Evolutionary conservation across 2,797 vertebrate genomes (phyloP).

Genomic region (Macroramphosus scolopax): DNA sequence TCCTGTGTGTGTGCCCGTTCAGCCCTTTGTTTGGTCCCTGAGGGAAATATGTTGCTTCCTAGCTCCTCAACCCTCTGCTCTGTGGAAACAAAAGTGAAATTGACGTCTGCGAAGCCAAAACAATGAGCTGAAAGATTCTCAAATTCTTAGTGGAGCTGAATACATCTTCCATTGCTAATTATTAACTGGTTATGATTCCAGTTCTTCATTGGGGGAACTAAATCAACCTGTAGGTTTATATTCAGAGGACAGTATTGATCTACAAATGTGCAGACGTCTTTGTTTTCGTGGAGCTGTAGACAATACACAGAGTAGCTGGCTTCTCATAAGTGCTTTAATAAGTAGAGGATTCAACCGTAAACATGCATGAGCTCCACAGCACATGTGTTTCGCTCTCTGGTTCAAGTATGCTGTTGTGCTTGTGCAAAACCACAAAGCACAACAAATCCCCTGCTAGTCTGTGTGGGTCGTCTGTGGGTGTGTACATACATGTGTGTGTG

Average conservation of each 20-base stretch:
- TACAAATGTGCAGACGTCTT: too few relatives aligned
- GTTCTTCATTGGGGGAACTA: not conserved
- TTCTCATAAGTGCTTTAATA: constrained; percentile 41
- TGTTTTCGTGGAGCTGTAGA: too few relatives aligned
- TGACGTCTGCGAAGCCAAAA: too few relatives aligned
- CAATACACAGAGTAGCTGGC: too few relatives aligned
- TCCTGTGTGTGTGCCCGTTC: too few relatives aligned
- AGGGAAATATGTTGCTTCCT: too few relatives aligned
- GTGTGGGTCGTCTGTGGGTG: constrained; percentile 31
- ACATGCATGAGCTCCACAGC: constrained; percentile 23
- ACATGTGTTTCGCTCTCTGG: constrained; percentile 21
- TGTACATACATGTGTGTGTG: constrained; percentile 5
- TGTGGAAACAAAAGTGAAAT: too few relatives aligned
- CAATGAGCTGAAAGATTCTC: too few relatives aligned
- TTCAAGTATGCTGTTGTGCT: constrained; percentile 46
- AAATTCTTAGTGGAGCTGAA: too few relatives aligned
- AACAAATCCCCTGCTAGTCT: constrained; percentile 59
- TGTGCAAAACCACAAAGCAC: constrained; percentile 60
- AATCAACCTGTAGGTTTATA: not conserved
- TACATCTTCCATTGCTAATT: not conserved
- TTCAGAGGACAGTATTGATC: constrained; percentile 17
- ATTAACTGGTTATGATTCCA: not conserved
- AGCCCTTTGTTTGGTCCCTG: too few relatives aligned
- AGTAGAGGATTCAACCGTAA: constrained; percentile 24
- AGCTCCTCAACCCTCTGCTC: too few relatives aligned